Percentiles rank a stretch among this genome's conserved stretches.
Evolutionary conservation across 2,888 invertebrate species (phyloP).

Genomic region (Autographa gamma): DNA sequence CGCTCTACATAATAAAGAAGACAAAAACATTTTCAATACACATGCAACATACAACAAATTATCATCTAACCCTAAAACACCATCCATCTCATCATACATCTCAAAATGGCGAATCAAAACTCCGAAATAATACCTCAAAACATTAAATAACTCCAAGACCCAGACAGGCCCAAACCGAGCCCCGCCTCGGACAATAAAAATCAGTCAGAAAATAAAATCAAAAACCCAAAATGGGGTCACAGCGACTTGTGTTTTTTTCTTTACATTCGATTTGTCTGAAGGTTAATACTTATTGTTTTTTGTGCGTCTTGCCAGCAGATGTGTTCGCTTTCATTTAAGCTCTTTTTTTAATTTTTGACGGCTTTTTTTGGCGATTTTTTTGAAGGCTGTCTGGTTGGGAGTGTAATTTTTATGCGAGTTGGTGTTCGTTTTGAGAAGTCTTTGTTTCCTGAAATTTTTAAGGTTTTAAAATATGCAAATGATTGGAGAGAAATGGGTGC

Average conservation of each 20-base stretch:
- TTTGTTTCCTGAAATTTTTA: too few relatives aligned
- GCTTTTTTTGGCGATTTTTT: not conserved
- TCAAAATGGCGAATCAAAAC: not conserved
- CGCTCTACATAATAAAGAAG: too few relatives aligned
- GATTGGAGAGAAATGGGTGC: too few relatives aligned
- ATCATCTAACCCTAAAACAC: not conserved
- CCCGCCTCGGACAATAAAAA: constrained; percentile 31
- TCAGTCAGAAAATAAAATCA: constrained; percentile 12
- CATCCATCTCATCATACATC: not conserved
- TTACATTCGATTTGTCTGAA: constrained; percentile 58
- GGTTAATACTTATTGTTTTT: constrained; percentile 41
- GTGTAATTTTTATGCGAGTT: not conserved
- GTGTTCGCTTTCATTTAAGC: constrained; percentile 46
- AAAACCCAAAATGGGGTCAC: constrained; percentile 55
- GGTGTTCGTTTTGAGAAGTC: too few relatives aligned
- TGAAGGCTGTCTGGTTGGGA: not conserved
- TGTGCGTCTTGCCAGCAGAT: constrained; percentile 53
- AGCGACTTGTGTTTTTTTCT: constrained; percentile 42
- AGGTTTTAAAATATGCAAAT: too few relatives aligned
- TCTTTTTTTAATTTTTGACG: constrained; percentile 24
- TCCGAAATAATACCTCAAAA: not conserved
- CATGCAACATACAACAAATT: too few relatives aligned
- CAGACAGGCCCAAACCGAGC: constrained; percentile 15
- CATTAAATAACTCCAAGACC: not conserved
- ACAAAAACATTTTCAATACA: too few relatives aligned